These are phyloP conservation scores for Lonchura striata DNA, from an alignment of 2,113 vertebrate species.

Conservation along the genomic window DNA sequence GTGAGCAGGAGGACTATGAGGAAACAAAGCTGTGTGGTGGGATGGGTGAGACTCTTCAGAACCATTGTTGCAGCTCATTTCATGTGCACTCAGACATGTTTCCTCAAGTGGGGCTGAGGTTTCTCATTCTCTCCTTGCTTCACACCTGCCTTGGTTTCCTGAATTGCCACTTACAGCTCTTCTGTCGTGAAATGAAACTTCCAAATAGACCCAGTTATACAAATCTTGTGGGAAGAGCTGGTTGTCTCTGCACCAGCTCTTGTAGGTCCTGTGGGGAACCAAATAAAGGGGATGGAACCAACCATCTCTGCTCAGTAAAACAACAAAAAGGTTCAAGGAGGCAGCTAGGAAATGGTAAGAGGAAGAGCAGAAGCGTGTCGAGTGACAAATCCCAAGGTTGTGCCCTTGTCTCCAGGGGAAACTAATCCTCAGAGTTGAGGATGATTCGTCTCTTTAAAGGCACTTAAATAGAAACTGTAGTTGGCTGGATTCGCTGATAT, in stretches of 20 bases:
- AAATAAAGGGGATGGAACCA: not conserved
- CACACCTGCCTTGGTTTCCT: constrained; percentile 4
- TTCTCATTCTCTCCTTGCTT: not conserved
- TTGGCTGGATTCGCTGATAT: not conserved
- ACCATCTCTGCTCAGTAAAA: not conserved
- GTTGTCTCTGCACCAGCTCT: not conserved
- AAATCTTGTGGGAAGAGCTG: not conserved
- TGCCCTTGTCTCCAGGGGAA: not conserved
- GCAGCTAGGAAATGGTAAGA: not conserved
- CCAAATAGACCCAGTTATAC: not conserved
- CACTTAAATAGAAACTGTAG: not conserved
- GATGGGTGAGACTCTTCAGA: not conserved
- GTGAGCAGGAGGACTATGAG: not conserved
- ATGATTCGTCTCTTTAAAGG: not conserved
- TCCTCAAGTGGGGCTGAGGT: not conserved
- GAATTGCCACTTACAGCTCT: not conserved
- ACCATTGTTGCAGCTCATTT: not conserved
- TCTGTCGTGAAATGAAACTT: not conserved
- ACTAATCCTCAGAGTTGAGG: not conserved
- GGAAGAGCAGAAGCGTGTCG: not conserved
- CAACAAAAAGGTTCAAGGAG: not conserved
- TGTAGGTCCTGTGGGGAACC: not conserved
- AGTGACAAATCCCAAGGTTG: not conserved
- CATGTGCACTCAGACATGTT: not conserved
- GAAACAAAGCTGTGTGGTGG: not conserved